These are phyloP conservation scores for Siderastrea siderea DNA, from an alignment of 92 coral and sea anemone genomes.

Conservation along the genomic window DNA sequence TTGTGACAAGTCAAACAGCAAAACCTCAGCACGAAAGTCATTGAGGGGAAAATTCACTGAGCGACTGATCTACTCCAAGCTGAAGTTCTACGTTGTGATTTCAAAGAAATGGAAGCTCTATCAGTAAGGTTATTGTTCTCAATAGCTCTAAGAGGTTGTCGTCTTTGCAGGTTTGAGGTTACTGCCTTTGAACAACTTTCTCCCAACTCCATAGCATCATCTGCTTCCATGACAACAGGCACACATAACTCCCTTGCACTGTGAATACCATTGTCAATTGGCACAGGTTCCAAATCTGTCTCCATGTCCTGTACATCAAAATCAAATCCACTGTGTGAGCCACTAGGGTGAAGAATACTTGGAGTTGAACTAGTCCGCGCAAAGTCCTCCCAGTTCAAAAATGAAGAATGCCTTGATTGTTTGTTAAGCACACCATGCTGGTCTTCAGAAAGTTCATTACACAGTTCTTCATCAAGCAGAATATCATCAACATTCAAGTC, in stretches of 20 bases:
- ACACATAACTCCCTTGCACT: conserved; percentile 67
- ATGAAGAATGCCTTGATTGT: conserved; percentile 81
- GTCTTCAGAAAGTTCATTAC: conserved; percentile 51
- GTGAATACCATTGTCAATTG: conserved; percentile 77
- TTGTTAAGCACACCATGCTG: conserved; percentile 77
- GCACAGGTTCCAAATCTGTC: conserved; percentile 71
- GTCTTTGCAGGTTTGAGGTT: conserved; percentile 5
- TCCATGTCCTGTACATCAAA: conserved; percentile 35
- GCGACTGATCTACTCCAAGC: conserved; percentile 30
- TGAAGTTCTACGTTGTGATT: conserved; percentile 32
- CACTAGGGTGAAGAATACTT: conserved; percentile 70
- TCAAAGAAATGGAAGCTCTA: conserved; percentile 23
- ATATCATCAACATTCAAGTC: conserved; percentile 74
- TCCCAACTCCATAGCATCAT: conserved; percentile 50
- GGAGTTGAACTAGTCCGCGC: conserved; percentile 87
- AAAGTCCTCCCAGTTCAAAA: conserved; percentile 75
- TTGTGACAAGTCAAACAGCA: background rate
- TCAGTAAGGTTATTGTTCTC: conserved; percentile 37
- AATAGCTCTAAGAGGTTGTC: conserved; percentile 71
- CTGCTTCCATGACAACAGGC: conserved; percentile 72
- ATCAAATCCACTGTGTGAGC: conserved; percentile 25
- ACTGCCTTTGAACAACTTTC: background rate
- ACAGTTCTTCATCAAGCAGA: conserved; percentile 76
- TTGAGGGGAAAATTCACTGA: conserved; percentile 3
- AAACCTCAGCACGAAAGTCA: too few species aligned